These are phyloP conservation scores for Xanthia togata DNA, from an alignment of 2,888 invertebrate genomes.

Conservation along the genomic window DNA sequence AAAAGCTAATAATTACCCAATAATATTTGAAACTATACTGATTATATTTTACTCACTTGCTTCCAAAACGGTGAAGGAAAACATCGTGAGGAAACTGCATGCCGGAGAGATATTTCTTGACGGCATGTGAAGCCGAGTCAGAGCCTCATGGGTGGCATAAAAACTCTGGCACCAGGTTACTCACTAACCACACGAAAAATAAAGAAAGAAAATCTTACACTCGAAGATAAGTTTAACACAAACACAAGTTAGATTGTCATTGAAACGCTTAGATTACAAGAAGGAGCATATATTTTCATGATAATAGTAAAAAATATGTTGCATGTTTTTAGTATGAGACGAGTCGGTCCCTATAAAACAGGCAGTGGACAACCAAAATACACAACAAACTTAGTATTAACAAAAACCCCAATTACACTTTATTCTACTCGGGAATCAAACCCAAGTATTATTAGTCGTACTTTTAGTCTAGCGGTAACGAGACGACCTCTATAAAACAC, in stretches of 20 bases:
- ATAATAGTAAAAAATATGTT: neutral
- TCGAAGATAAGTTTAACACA: neutral
- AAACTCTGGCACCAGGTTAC: too few relatives aligned
- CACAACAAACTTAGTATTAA: slow-evolving; percentile 34
- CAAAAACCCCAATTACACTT: slow-evolving; percentile 38
- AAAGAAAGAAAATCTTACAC: too few relatives aligned
- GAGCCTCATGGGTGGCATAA: too few relatives aligned
- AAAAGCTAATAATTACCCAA: neutral
- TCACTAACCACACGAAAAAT: too few relatives aligned
- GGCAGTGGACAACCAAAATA: slow-evolving; percentile 1
- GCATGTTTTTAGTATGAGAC: neutral
- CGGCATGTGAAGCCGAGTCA: too few relatives aligned
- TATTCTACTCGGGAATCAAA: slow-evolving; percentile 35
- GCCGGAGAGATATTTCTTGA: too few relatives aligned
- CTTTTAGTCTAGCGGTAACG: slow-evolving; percentile 33
- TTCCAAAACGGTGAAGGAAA: too few relatives aligned
- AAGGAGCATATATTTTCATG: neutral
- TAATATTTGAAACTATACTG: neutral
- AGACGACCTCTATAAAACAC: slow-evolving; percentile 59
- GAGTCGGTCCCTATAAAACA: neutral
- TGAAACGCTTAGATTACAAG: neutral
- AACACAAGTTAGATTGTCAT: neutral
- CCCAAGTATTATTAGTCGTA: slow-evolving; percentile 29
- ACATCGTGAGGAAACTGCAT: too few relatives aligned
- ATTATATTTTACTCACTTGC: neutral